Conservation (phyloP, 2,113 vertebrate species). For the Athene noctua region DNA sequence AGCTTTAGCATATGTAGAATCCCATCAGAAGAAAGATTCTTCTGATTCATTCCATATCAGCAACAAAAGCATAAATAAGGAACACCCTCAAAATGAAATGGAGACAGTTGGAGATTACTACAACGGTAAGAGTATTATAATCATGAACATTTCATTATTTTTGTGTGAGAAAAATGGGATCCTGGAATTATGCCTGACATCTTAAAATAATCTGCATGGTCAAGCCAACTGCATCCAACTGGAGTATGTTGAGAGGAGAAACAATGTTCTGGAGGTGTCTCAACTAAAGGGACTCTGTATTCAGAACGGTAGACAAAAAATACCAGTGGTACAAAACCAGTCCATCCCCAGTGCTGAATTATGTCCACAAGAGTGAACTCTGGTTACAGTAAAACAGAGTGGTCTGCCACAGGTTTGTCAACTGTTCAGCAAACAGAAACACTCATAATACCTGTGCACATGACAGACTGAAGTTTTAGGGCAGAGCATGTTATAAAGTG, state of each 20-base stretch:
- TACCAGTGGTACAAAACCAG: neutral
- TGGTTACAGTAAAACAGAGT: neutral
- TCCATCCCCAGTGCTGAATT: neutral
- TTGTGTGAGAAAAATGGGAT: neutral
- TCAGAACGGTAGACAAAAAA: neutral
- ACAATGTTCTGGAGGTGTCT: neutral
- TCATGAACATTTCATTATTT: neutral
- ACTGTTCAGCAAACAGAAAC: neutral
- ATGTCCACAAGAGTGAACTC: neutral
- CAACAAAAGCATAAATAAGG: neutral
- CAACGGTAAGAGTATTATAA: neutral
- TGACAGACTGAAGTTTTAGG: conserved; percentile 19
- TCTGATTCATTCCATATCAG: no score
- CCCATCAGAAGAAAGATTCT: neutral
- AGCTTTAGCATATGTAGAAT: neutral
- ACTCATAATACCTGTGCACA: neutral
- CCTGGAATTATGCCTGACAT: neutral
- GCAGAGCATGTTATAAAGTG: conserved; percentile 7
- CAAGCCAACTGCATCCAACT: neutral
- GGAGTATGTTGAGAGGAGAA: neutral
- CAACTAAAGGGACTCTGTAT: neutral
- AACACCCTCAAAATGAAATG: neutral
- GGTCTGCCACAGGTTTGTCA: neutral
- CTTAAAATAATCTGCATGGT: neutral
- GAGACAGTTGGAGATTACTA: neutral